Percentiles rank a stretch among this genome's conserved stretches.
Evolutionary conservation across 2,797 vertebrate species (phyloP).

Genomic region (Gallinago nigripennis): DNA sequence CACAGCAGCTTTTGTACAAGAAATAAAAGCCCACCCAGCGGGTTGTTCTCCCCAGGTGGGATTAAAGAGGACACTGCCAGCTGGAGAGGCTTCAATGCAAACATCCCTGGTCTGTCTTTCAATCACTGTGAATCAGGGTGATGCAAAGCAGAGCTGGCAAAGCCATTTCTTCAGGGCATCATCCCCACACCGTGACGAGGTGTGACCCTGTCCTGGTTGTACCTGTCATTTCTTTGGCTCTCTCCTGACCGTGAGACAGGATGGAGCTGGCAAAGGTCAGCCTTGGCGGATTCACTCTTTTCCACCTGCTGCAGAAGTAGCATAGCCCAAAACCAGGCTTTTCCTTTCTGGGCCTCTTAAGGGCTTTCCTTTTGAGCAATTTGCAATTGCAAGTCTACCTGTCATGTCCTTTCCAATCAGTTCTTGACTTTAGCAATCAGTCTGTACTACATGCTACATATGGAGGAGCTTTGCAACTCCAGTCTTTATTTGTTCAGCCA

Average conservation of each 20-base stretch:
- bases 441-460: background rate
- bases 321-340: background rate
- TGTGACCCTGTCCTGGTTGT: accelerated
- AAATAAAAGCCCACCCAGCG: background rate
- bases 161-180: background rate
- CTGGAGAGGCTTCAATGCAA: background rate
- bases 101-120: background rate
- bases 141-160: background rate
- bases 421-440: background rate
- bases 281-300: background rate
- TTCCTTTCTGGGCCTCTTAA: background rate
- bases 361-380: background rate
- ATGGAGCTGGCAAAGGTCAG: background rate
- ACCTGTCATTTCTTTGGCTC: background rate
- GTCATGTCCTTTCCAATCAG: background rate
- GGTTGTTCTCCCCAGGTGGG: background rate
- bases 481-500: background rate
- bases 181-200: accelerated
- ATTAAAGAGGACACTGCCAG: background rate
- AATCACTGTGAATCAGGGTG: background rate
- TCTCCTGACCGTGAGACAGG: background rate
- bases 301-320: background rate
- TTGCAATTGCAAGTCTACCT: background rate
- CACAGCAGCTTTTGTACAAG: background rate
- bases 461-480: background rate